Evolutionary conservation across 2,888 invertebrate genomes (phyloP).

Genomic region (Leucania comma): DNA sequence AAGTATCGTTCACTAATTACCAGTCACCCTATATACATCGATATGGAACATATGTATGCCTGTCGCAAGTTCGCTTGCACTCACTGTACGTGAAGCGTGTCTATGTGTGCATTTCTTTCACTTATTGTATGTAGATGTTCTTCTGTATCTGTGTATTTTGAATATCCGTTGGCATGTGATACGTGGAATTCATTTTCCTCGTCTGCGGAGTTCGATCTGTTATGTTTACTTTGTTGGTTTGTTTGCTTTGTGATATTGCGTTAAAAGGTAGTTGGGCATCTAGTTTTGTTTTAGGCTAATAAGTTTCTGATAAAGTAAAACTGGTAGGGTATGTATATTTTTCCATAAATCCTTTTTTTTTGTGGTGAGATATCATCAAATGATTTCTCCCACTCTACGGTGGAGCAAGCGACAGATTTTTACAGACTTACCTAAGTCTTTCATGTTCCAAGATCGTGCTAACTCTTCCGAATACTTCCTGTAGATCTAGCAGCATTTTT

Average conservation of each 20-base stretch:
- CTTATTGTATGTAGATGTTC: not conserved
- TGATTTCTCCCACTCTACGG: no score
- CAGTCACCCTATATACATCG: no score
- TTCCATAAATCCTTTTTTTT: no score
- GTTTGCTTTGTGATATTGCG: slow-evolving; percentile 14
- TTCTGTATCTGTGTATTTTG: not conserved
- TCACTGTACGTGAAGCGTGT: not conserved
- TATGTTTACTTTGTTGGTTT: slow-evolving; percentile 1
- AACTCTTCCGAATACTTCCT: no score
- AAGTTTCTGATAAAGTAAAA: not conserved
- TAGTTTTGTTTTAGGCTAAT: not conserved
- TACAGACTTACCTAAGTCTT: no score
- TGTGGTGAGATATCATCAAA: no score
- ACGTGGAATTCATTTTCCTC: slow-evolving; percentile 25
- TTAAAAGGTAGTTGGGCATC: not conserved
- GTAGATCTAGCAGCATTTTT: no score
- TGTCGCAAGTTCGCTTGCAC: not conserved
- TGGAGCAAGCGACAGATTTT: no score
- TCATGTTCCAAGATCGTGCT: no score
- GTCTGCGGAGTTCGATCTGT: not conserved
- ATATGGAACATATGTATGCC: not conserved
- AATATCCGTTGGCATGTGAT: slow-evolving; percentile 15
- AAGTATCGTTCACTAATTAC: no score
- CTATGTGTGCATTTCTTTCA: not conserved
- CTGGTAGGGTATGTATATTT: no score